phyloP scores from a whole-genome alignment of 1,140 invertebrate genomes.

The Antheraea pernyi region DNA sequence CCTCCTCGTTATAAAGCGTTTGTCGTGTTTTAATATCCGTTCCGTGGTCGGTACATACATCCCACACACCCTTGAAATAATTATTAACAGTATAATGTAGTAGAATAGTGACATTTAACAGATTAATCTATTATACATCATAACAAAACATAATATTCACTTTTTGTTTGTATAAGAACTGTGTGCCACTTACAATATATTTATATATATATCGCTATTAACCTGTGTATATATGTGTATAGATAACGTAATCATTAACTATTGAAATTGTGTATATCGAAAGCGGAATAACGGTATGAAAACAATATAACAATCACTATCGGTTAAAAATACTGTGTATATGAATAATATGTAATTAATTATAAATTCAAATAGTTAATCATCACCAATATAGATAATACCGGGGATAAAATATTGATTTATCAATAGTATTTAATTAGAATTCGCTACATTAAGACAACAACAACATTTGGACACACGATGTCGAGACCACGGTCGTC shows the following conservation, averaged over 20 bases:
- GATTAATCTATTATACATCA: slow-evolving; percentile 71
- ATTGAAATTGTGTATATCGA: slow-evolving; percentile 54
- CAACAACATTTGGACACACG: slow-evolving; percentile 61
- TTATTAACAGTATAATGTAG: slow-evolving; percentile 53
- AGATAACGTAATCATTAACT: slow-evolving; percentile 61
- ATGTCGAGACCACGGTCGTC: slow-evolving; percentile 13
- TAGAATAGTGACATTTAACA: slow-evolving; percentile 46
- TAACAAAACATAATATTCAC: slow-evolving; percentile 72
- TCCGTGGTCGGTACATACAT: slow-evolving; percentile 44
- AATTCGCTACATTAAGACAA: slow-evolving; percentile 68
- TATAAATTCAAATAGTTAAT: slow-evolving; percentile 54
- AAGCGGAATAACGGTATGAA: slow-evolving; percentile 61
- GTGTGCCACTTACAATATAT: slow-evolving; percentile 33
- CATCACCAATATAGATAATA: slow-evolving; percentile 58
- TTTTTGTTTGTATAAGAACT: slow-evolving; percentile 58
- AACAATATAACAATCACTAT: slow-evolving; percentile 70
- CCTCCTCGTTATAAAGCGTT: slow-evolving; percentile 58
- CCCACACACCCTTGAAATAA: slow-evolving; percentile 62
- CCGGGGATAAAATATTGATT: slow-evolving; percentile 61
- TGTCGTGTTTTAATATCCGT: slow-evolving; percentile 41
- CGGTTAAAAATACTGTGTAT: slow-evolving; percentile 65
- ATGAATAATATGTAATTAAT: slow-evolving; percentile 60
- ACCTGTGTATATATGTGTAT: slow-evolving; percentile 64
- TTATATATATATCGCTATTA: slow-evolving; percentile 65
- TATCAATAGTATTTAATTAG: slow-evolving; percentile 63